Conservation (phyloP, 2,113 vertebrate genomes). For the Elephas maximus region DNA sequence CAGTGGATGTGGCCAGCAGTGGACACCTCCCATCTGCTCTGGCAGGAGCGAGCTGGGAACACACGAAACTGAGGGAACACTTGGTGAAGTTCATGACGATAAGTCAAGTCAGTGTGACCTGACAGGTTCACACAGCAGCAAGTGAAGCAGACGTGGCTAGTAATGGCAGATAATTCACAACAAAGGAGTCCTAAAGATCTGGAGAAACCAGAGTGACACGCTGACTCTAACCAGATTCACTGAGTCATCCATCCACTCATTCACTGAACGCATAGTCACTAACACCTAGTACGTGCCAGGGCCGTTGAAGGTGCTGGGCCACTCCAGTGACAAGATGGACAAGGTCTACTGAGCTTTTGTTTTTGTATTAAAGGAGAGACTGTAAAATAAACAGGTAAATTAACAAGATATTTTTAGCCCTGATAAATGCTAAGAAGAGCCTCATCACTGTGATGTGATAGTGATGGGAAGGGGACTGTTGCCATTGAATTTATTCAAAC, state of each 20-base stretch:
- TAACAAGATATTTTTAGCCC: background rate
- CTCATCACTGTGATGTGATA: fast-evolving
- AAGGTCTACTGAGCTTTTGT: background rate
- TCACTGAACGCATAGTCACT: fast-evolving
- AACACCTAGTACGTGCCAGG: background rate
- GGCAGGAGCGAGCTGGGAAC: background rate
- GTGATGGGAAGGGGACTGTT: background rate
- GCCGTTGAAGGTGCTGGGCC: background rate
- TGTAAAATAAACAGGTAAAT: background rate
- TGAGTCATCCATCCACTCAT: too few species aligned
- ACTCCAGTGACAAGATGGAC: too few species aligned
- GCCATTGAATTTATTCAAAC: background rate
- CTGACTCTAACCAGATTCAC: background rate
- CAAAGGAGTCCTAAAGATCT: background rate
- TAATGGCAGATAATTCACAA: background rate
- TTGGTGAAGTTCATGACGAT: background rate
- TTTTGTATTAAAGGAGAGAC: background rate
- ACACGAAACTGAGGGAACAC: background rate
- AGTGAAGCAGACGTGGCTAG: background rate
- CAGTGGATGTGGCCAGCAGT: background rate
- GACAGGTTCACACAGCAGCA: background rate
- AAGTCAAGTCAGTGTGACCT: background rate
- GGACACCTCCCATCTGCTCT: background rate
- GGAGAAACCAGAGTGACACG: background rate
- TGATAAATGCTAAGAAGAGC: background rate